Evolutionary conservation across 2,888 invertebrate genomes (phyloP), one percentile per base, ranked within the genome.

Genomic region (Tinea semifulvella): DNA sequence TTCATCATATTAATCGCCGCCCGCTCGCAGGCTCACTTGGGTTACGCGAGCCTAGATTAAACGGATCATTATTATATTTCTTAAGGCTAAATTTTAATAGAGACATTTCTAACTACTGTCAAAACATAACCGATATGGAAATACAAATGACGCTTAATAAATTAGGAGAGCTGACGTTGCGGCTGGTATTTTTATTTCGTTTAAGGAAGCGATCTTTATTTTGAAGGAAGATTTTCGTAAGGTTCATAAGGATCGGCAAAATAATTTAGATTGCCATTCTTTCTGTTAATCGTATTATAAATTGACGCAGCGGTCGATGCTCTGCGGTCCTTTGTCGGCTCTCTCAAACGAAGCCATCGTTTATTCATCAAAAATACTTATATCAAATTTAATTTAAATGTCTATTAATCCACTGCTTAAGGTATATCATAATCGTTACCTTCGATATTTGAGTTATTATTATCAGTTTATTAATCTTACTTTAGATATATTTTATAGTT

Each of bases 51-150:
- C 61, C 65, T 71, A 71, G 67, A 69, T 68, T 61, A 66, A 69
- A 58, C 50, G 57, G 55, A 68, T 76, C 79, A 79, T 79, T 79
- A 80, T 58, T 60, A 56, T 56, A 58, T 77, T 64, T 73, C 79
- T 76, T 71, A 63, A 72, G 79, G 79, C 79, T 68, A 80, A 75
- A 75, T 68, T 67, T 66, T 77, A 80, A 79, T 79, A 75, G 76
- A 79, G 77, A 76, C 65, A 70, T 79, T 76, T 63, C 60, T 55
- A 66, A 72, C 68, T 67, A 65, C 69, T 63, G 65, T 60, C 65
- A 57, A 63, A 52, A 51, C 52, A 61, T 56, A 57, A 63, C 57
- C 57, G 54, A 64, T 65, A 56, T 54, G 46, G 56, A 48, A 51
- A 60, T 63, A 76, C 58, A 63, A 73, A 76, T 69, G 65, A 53